These are phyloP conservation scores for Rhodeus uyekii DNA, from an alignment of 2,797 vertebrate species.

Conservation along the genomic window DNA sequence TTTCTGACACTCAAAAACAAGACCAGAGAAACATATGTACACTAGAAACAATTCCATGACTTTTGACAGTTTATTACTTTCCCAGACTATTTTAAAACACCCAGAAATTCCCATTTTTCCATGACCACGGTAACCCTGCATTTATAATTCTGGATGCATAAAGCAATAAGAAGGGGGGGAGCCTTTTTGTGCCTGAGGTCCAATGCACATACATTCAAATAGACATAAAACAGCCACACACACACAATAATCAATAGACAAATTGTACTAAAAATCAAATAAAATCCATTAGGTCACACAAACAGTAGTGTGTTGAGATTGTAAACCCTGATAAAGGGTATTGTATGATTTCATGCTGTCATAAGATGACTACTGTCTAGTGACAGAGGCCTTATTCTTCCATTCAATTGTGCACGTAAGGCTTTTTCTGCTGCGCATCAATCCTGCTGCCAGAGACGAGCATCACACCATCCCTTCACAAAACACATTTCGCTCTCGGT, in stretches of 20 bases:
- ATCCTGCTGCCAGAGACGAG: slow-evolving; percentile 69
- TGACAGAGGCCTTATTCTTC: slow-evolving; percentile 59
- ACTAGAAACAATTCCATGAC: not conserved
- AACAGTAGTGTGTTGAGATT: not conserved
- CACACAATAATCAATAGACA: slow-evolving; percentile 4
- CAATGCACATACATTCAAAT: not conserved
- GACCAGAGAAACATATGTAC: not conserved
- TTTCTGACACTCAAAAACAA: not conserved
- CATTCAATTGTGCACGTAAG: slow-evolving; percentile 52
- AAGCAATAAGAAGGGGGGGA: not conserved
- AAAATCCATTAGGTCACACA: not conserved
- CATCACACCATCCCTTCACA: slow-evolving; percentile 69
- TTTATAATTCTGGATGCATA: slow-evolving; percentile 26
- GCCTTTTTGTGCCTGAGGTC: not conserved
- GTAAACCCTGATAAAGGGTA: slow-evolving; percentile 18
- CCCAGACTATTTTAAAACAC: slow-evolving; percentile 12
- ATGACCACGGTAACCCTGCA: not conserved
- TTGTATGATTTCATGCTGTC: slow-evolving; percentile 14
- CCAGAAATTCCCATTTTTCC: not conserved
- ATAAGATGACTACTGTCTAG: slow-evolving; percentile 44
- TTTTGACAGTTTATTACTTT: slow-evolving; percentile 12
- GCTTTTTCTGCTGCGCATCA: slow-evolving; percentile 75
- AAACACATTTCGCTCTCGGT: not conserved
- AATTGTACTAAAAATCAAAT: not conserved
- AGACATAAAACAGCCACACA: slow-evolving; percentile 30